A percentile compares a stretch with the other conserved stretches of the same genome.
phyloP scores from a whole-genome alignment of 2,797 vertebrate genomes.

The Pangasius krempfi region DNA sequence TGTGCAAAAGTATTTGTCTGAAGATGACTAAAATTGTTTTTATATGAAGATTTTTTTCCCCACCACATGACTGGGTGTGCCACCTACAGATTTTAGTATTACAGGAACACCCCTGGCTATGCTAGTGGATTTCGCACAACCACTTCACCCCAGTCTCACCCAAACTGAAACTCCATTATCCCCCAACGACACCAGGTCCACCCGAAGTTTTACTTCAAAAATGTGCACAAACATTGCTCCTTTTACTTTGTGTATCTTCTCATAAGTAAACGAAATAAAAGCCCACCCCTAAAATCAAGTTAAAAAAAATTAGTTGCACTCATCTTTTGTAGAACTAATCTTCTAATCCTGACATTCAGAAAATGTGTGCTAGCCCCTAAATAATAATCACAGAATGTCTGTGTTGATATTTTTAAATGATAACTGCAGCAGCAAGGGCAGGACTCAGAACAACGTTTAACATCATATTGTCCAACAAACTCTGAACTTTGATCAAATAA shows the following conservation, averaged over 20 bases:
- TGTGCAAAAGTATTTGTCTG: not conserved
- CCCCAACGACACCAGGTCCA: not conserved
- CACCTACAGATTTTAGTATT: not conserved
- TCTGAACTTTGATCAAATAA: not conserved
- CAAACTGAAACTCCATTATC: constrained; percentile 4
- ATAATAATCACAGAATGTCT: not conserved
- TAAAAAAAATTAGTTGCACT: not conserved
- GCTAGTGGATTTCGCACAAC: not conserved
- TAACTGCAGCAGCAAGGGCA: not conserved
- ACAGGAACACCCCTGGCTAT: not conserved
- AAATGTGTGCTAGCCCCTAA: too few species aligned
- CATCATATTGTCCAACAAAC: not conserved
- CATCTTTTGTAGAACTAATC: not conserved
- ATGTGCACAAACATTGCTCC: not conserved
- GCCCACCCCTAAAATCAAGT: not conserved
- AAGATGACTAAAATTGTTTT: constrained; percentile 2
- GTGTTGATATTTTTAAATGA: not conserved
- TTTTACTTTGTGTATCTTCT: not conserved
- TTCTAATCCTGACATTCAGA: not conserved
- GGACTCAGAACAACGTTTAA: not conserved
- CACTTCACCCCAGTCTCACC: not conserved
- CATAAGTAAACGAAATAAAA: not conserved
- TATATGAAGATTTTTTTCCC: not conserved
- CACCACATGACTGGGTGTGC: not conserved
- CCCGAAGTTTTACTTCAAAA: not conserved